A percentile compares a stretch with the other conserved stretches of the same genome.
phyloP scores from a whole-genome alignment of 1,140 invertebrate genomes.

The Lordiphosa stackelbergi region DNA sequence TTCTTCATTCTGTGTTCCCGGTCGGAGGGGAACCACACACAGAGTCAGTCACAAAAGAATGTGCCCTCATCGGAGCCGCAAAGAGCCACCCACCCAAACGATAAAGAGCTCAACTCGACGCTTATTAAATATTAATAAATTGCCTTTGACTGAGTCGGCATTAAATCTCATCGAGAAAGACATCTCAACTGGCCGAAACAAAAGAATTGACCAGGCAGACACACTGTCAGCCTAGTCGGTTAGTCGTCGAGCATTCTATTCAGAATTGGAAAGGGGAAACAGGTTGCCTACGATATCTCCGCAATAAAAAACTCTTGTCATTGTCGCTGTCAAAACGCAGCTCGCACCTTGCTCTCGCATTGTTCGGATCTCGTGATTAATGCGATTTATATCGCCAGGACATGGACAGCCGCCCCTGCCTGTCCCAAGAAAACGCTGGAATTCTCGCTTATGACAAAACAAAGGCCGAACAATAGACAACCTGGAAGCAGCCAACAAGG shows the following conservation, averaged over 20 bases:
- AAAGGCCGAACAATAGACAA: constrained; percentile 24
- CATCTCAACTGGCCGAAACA: constrained; percentile 10
- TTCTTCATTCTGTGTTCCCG: not conserved
- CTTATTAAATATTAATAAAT: constrained; percentile 61
- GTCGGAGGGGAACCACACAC: constrained; percentile 33
- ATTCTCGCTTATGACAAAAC: constrained; percentile 29
- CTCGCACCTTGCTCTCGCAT: constrained; percentile 54
- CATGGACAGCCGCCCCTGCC: constrained; percentile 5
- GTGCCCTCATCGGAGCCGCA: constrained; percentile 32
- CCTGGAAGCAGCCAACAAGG: constrained; percentile 37
- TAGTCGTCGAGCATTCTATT: constrained; percentile 31
- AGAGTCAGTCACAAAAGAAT: constrained; percentile 34
- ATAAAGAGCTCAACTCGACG: constrained; percentile 46
- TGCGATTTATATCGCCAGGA: constrained; percentile 64
- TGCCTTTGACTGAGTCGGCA: constrained; percentile 28
- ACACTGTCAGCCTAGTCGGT: constrained; percentile 34
- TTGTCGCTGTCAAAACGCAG: constrained; percentile 60
- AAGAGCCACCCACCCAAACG: constrained; percentile 37
- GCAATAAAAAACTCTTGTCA: constrained; percentile 51
- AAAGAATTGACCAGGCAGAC: constrained; percentile 40
- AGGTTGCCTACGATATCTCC: constrained; percentile 31
- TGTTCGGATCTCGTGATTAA: constrained; percentile 51
- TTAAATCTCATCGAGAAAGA: constrained; percentile 21
- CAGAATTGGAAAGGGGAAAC: constrained; percentile 27
- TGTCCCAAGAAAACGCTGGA: constrained; percentile 42